Percentiles rank a stretch among this genome's conserved stretches.
Evolutionary conservation across 2,797 vertebrate species (phyloP).

Genomic region (Nasua narica): DNA sequence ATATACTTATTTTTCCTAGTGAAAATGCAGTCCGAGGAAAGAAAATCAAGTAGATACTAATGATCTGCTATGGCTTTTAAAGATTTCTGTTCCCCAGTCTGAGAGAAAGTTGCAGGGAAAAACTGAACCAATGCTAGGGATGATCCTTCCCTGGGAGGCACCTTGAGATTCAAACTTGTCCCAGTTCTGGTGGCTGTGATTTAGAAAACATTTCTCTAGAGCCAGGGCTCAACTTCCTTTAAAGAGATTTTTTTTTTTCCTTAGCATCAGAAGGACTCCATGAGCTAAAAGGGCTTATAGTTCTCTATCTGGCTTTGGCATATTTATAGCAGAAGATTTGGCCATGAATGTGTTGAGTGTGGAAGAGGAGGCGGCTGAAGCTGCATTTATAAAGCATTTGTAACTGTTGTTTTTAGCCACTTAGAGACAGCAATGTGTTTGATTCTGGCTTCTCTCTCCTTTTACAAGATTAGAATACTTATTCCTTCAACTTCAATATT

Average conservation of each 20-base stretch:
- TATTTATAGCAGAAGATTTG: neutral
- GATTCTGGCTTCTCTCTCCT: neutral
- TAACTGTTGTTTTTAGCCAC: neutral
- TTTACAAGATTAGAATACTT: neutral
- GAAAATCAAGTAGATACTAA: neutral
- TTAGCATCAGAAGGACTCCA: neutral
- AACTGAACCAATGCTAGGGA: neutral
- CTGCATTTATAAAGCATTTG: neutral
- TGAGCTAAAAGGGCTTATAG: neutral
- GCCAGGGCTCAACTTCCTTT: neutral
- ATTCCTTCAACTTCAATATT: neutral
- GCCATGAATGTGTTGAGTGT: neutral
- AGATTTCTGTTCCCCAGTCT: neutral
- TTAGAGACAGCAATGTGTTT: neutral
- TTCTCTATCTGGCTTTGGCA: slow-evolving; percentile 2
- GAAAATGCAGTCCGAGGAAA: neutral
- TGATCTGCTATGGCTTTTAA: neutral
- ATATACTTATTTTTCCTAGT: neutral
- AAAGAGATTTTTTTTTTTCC: neutral
- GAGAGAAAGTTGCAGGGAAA: neutral
- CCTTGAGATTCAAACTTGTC: neutral
- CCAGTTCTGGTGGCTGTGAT: neutral
- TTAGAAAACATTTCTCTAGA: neutral
- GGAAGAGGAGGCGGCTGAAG: neutral
- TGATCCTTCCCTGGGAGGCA: neutral